phyloP scores from a whole-genome alignment of 2,113 vertebrate species.

The Monopterus albus region DNA sequence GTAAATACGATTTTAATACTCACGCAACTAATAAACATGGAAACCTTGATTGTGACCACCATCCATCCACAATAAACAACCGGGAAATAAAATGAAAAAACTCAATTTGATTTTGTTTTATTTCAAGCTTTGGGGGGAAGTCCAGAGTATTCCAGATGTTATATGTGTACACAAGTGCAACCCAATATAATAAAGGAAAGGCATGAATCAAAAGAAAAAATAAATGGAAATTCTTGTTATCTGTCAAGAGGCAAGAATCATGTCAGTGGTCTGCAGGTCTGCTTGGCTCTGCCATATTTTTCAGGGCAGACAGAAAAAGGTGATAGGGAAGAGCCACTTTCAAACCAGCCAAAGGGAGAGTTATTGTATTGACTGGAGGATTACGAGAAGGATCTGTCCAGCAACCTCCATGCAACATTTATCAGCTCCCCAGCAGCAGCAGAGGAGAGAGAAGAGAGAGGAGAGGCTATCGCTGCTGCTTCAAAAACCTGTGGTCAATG shows the following conservation, averaged over 20 bases:
- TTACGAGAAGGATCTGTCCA: slow-evolving; percentile 53
- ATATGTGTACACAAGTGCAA: not conserved
- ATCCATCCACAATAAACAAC: no score
- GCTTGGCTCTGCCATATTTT: slow-evolving; percentile 10
- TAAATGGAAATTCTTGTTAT: not conserved
- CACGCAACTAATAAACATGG: no score
- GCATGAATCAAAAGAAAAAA: not conserved
- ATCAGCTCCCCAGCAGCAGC: slow-evolving; percentile 53
- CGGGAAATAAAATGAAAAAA: no score
- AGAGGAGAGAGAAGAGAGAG: slow-evolving; percentile 7
- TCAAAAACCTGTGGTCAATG: slow-evolving; percentile 33
- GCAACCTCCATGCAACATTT: slow-evolving; percentile 59
- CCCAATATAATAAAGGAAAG: not conserved
- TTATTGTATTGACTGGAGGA: slow-evolving; percentile 51
- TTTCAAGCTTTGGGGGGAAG: no score
- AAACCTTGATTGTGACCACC: no score
- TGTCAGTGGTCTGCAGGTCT: not conserved
- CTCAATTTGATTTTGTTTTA: no score
- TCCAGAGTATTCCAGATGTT: no score
- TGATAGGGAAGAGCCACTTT: slow-evolving; percentile 30
- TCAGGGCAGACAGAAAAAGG: not conserved
- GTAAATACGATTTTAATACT: no score
- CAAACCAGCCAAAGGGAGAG: slow-evolving; percentile 38
- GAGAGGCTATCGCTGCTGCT: not conserved
- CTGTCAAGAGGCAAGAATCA: not conserved